Base-by-base conservation (phyloP, 2,797 vertebrate genomes). In the Phoebastria nigripes region DNA sequence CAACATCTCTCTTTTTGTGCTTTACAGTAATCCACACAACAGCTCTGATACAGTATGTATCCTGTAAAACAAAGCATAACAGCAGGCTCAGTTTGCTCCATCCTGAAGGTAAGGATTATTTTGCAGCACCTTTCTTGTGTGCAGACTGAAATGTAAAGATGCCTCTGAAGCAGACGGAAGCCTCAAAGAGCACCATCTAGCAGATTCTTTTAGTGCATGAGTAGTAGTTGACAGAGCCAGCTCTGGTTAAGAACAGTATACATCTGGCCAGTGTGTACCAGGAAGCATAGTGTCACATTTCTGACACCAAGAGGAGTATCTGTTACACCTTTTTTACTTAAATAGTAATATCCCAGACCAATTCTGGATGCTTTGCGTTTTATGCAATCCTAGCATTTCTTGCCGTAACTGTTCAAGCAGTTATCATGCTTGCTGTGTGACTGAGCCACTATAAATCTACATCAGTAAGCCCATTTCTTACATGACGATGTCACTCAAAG, bases 11-110 rank as follows among this genome's bases (percentile, higher is more conserved):
- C 41, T 91, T 67, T 65, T 76, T 95, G 74, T 91, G 81, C 70
- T 96, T 91, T 56, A 82, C 66, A 56, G 89, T 79, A 81, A 94
- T 91, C 90, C 37, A 46, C 39, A 77, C 49, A 55, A 96, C 85
- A 89, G 70, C 80, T 93, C 94, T 56, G 67, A 91, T 31, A 66
- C 59, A 86, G 51, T 66, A 56, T 6, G 80, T 49, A 81, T 81
- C 71, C 83, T 91, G 33, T 35, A 94, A 93, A 94, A 76, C n/a
- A 61, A 95, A 79, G 24, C 5, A 11, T 52, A 81, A 31, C 18
- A 41, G 41, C 56, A 63, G 73, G 31, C 65, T 89, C 18, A 18
- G 39, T 72, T 77, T 77, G 26, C 44, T 61, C 35, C 62, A 41
- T 35, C 61, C 59, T 47, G 54, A 90, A 90, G 58, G 37, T 33